These are phyloP conservation scores for Acrossocheilus wenchowensis DNA, from an alignment of 2,797 vertebrate genomes.

Conservation along the genomic window DNA sequence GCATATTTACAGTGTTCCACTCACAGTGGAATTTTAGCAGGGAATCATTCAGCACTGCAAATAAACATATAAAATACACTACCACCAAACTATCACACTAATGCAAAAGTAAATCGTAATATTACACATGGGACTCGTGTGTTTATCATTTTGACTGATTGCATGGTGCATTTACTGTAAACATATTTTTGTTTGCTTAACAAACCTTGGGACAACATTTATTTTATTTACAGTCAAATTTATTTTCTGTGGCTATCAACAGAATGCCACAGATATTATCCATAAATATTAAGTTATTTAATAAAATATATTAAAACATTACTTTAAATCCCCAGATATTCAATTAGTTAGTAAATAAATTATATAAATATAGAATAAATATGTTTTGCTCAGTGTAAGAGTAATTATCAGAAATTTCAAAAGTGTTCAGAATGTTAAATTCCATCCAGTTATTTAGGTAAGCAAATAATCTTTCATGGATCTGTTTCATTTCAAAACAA, in stretches of 20 bases:
- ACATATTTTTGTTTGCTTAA: background rate
- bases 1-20: background rate
- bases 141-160: background rate
- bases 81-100: background rate
- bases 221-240: background rate
- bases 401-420: background rate
- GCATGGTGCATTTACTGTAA: background rate
- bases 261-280: background rate
- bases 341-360: background rate
- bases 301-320: background rate
- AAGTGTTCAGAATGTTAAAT: background rate
- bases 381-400: background rate
- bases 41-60: constrained; percentile 5
- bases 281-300: background rate
- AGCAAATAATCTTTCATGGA: background rate
- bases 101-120: background rate
- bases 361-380: background rate
- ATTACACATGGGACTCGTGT: background rate
- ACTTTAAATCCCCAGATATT: background rate
- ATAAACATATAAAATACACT: background rate
- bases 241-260: background rate
- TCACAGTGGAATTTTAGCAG: background rate
- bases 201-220: background rate
- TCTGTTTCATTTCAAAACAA: background rate
- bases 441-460: background rate